Base-by-base conservation (phyloP, 2,888 invertebrate species). In the Coremacera marginata region DNA sequence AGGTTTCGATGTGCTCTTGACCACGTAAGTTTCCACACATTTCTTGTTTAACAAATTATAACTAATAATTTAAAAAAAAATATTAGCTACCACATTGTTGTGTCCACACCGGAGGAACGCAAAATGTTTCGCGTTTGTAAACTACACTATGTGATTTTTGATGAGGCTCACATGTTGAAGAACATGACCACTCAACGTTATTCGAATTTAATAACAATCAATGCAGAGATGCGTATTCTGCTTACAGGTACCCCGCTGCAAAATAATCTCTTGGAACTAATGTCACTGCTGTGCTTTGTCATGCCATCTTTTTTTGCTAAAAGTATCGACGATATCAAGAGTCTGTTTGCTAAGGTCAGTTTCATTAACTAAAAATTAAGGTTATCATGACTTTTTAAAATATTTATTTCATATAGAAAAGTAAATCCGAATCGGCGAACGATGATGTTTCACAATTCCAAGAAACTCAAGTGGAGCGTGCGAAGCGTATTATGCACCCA, bases 91-190 rank as follows among this genome's bases (percentile, higher is more conserved):
- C 89, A 93, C 77, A 86, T 88, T 68, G 89, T 90, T 52, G 81
- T 84, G n/a, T 96, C 96, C 80, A 95, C 94, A 79, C 93, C 95
- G 0, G 98, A 98, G 85, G 96, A 96, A 85, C 94, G 97, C 77
- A 95, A 96, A 88, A 94, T 96, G 91, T 96, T 98, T 88, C 94
- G 97, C 77, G 95, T 97, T 52, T 95, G 95, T 78, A 93, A 93
- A 65, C 93, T 98, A 88, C 94, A 97, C 87, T 98, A 98, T 87
- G 96, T 98, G 0, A 92, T 99, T 27, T 98, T 98, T 87, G 99
- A 99, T 88, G 99, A 99, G 87, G 98, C 98, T 0, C 98, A 99
- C 87, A 98, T 98, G 97, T 90, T 99, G 51, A 99, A 99, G 89
- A 99, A 98, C 87, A 98, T 98, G 97, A 93, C 95, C 75, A 97